These are phyloP conservation scores for Montipora cactus DNA, from an alignment of 64 coral and sea anemone genomes.

Conservation along the genomic window DNA sequence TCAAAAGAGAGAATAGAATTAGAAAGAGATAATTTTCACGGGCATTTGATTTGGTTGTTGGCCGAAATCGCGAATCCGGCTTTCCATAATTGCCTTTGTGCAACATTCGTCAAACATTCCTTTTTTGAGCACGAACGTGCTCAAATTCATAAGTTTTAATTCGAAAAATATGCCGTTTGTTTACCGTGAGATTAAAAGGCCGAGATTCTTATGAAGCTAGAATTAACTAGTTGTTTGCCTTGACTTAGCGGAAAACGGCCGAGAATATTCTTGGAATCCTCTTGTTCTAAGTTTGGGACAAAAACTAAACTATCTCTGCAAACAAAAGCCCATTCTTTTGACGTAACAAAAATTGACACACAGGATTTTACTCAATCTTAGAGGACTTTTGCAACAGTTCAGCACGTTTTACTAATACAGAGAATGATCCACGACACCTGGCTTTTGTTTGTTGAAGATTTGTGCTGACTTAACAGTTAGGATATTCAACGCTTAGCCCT, in stretches of 20 bases:
- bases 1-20: too few relatives aligned
- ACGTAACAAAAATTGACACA: background rate
- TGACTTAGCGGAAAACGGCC: background rate
- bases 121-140: slow-evolving; percentile 1
- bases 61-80: too few relatives aligned
- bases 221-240: background rate
- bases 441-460: background rate
- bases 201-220: background rate
- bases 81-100: background rate
- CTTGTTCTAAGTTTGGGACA: background rate
- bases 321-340: slow-evolving; percentile 19
- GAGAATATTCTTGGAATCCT: slow-evolving; percentile 16
- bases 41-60: too few relatives aligned
- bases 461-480: background rate
- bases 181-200: slow-evolving; percentile 12
- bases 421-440: background rate
- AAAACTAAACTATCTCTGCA: background rate
- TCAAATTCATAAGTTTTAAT: background rate
- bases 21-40: too few relatives aligned
- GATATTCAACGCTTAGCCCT: background rate
- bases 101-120: background rate
- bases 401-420: background rate
- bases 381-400: background rate
- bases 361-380: background rate
- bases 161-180: slow-evolving; percentile 31